Evolutionary conservation across 2,113 vertebrate species (phyloP).

Genomic region (Reinhardtius hippoglossoides): DNA sequence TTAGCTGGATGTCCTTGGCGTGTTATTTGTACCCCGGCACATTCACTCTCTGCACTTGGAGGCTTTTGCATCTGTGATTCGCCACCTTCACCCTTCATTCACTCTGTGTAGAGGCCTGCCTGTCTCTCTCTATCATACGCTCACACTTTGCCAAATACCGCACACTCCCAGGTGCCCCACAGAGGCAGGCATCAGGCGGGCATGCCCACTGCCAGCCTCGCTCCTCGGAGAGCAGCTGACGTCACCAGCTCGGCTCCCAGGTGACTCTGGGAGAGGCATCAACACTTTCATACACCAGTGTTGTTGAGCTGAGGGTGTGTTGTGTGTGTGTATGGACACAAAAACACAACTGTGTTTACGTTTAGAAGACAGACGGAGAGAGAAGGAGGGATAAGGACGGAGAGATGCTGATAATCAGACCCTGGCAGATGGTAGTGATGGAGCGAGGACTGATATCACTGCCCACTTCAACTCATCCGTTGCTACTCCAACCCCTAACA

Average conservation of each 20-base stretch:
- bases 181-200: conserved; percentile 52
- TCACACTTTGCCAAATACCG: not conserved
- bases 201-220: conserved; percentile 51
- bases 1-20: conserved; percentile 24
- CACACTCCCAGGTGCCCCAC: conserved; percentile 29
- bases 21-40: conserved; percentile 29
- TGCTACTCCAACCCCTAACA: conserved; percentile 45
- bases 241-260: conserved; percentile 79
- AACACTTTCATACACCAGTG: conserved; percentile 64
- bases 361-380: conserved; percentile 24
- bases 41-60: conserved; percentile 33
- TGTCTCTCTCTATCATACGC: not conserved
- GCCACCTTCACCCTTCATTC: conserved; percentile 23
- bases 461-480: conserved; percentile 48
- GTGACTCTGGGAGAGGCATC: conserved; percentile 83
- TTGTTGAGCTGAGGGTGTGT: conserved; percentile 4
- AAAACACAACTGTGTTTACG: conserved; percentile 22
- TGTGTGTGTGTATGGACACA: not conserved
- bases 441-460: conserved; percentile 37
- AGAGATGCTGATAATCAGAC: not conserved
- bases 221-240: conserved; percentile 48
- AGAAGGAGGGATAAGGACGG: conserved; percentile 26
- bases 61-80: conserved; percentile 40
- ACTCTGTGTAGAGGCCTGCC: not conserved
- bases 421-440: conserved; percentile 48